A percentile compares a stretch with the other conserved stretches of the same genome.
Evolutionary conservation across 1,140 invertebrate genomes (phyloP).

Genomic region (Zelostemma sp.): DNA sequence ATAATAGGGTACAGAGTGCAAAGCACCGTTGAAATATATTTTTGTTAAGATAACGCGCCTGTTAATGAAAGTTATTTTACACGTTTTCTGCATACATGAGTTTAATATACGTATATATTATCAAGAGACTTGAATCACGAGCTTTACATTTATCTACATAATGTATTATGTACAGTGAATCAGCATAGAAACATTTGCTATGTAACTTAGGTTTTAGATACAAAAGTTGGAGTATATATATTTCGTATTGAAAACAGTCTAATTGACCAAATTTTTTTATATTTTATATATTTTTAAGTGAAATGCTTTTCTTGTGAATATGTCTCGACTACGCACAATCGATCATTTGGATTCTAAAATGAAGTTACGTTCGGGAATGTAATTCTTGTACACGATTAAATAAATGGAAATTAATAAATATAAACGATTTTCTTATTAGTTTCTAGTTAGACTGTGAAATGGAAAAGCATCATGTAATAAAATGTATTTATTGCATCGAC

Average conservation of each 20-base stretch:
- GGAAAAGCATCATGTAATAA: too few species aligned
- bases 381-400: too few species aligned
- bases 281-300: not conserved
- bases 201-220: constrained; percentile 14
- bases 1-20: constrained; percentile 10
- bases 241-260: constrained; percentile 21
- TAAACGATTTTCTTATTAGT: constrained; percentile 1
- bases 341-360: not conserved
- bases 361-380: not conserved
- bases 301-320: not conserved
- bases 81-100: constrained; percentile 31
- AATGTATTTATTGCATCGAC: constrained; percentile 41
- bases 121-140: constrained; percentile 34
- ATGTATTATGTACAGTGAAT: constrained; percentile 31
- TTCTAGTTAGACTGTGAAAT: too few species aligned
- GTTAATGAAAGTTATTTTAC: constrained; percentile 26
- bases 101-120: constrained; percentile 13
- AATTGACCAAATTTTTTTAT: constrained; percentile 10
- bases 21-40: constrained; percentile 32
- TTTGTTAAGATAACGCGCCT: constrained; percentile 37
- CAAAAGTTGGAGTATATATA: too few species aligned
- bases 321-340: too few species aligned
- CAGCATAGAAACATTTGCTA: constrained; percentile 14
- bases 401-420: not conserved
- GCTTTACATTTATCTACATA: constrained; percentile 35